These are phyloP conservation scores for Isaurus tuberculatus DNA, from an alignment of 92 coral and sea anemone genomes.

Conservation along the genomic window DNA sequence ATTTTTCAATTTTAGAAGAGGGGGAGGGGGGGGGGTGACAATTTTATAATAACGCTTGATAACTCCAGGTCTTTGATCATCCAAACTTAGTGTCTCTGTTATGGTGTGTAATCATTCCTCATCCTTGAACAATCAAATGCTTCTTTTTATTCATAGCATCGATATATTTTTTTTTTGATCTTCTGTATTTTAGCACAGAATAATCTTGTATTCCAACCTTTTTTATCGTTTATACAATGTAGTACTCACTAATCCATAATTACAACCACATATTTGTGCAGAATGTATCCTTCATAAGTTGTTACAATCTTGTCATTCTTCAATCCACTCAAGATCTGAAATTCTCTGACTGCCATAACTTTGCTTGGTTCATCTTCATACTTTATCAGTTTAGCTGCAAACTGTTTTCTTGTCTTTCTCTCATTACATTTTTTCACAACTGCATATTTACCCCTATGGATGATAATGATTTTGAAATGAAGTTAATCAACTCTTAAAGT, in stretches of 20 bases:
- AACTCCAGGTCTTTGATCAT: too few species aligned
- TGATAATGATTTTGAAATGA: not conserved
- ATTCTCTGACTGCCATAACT: slow-evolving; percentile 76
- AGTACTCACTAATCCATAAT: slow-evolving; percentile 79
- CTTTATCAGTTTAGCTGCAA: slow-evolving; percentile 79
- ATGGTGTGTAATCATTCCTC: too few species aligned
- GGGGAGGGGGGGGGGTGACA: too few species aligned
- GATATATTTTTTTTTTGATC: too few species aligned
- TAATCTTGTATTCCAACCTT: too few species aligned
- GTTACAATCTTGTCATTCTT: slow-evolving; percentile 78
- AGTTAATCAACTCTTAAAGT: not conserved
- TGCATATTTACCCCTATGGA: slow-evolving; percentile 82
- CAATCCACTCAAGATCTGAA: slow-evolving; percentile 71
- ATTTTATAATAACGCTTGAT: too few species aligned
- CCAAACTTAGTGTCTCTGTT: too few species aligned
- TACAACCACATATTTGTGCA: slow-evolving; percentile 81
- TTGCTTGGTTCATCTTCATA: slow-evolving; percentile 81
- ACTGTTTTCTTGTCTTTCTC: slow-evolving; percentile 71
- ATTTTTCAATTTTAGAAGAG: too few species aligned
- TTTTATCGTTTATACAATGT: not conserved
- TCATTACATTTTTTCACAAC: slow-evolving; percentile 81
- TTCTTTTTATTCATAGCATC: too few species aligned
- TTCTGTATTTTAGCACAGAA: too few species aligned
- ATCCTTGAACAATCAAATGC: too few species aligned
- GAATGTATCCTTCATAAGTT: slow-evolving; percentile 77